Evolutionary conservation across 1,140 invertebrate genomes (phyloP).

Genomic region (Drosophila sucinea): DNA sequence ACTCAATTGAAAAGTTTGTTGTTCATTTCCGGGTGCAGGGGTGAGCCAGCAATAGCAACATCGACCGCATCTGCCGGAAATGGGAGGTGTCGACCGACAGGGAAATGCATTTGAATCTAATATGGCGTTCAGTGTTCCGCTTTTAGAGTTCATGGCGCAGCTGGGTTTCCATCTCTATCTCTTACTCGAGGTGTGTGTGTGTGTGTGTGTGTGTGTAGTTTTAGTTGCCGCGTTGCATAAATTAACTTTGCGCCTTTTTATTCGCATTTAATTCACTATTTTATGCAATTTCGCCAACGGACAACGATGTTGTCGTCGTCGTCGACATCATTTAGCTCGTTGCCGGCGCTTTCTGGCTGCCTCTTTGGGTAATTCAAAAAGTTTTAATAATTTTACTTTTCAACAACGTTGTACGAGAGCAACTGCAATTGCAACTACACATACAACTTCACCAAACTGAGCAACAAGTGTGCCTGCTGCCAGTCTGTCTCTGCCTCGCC

Average conservation of each 20-base stretch:
- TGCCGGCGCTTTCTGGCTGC: constrained; percentile 35
- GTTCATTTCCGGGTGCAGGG: constrained; percentile 62
- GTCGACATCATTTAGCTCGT: constrained; percentile 61
- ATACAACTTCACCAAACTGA: not conserved
- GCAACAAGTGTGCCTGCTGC: constrained; percentile 56
- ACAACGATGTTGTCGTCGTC: constrained; percentile 32
- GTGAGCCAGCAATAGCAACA: not conserved
- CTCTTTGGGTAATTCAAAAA: constrained; percentile 64
- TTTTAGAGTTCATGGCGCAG: constrained; percentile 41
- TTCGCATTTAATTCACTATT: constrained; percentile 65
- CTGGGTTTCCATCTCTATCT: constrained; percentile 27
- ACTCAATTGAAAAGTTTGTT: constrained; percentile 75
- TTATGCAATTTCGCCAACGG: constrained; percentile 36
- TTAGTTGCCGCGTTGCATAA: constrained; percentile 55
- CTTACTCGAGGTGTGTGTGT: constrained; percentile 24
- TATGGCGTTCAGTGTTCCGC: constrained; percentile 71
- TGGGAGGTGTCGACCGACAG: constrained; percentile 64
- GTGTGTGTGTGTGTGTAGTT: constrained; percentile 4
- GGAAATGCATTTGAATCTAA: constrained; percentile 76
- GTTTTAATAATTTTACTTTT: constrained; percentile 75
- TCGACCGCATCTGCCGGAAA: constrained; percentile 39
- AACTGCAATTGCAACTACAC: constrained; percentile 26
- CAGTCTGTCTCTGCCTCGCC: constrained; percentile 11
- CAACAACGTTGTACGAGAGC: constrained; percentile 39
- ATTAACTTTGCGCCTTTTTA: constrained; percentile 70